Evolutionary conservation across 2,888 invertebrate genomes (phyloP).

Genomic region (Harpalus rufipes): DNA sequence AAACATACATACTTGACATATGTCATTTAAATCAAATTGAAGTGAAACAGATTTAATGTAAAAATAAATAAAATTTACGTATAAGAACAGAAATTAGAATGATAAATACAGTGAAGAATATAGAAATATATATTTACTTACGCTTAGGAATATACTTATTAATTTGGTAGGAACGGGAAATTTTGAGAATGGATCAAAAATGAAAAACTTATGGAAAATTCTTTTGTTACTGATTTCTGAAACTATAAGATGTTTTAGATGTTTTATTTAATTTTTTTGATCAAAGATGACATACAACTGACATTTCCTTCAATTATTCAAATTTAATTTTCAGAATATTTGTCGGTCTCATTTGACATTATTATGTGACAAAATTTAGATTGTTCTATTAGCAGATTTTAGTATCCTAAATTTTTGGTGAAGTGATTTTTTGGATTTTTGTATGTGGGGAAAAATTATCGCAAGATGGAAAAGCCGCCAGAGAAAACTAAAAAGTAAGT

Average conservation of each 20-base stretch:
- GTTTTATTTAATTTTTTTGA: conserved; percentile 44
- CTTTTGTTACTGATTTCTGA: conserved; percentile 22
- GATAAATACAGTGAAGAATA: neutral
- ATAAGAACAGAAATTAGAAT: too few species aligned
- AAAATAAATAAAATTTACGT: too few species aligned
- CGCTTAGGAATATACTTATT: conserved; percentile 34
- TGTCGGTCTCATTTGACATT: conserved; percentile 5
- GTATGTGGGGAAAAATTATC: neutral
- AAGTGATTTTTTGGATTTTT: conserved; percentile 9
- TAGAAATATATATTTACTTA: conserved; percentile 17
- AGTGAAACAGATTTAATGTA: too few species aligned
- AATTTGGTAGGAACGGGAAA: conserved; percentile 41
- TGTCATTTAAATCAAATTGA: too few species aligned
- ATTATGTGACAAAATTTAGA: conserved; percentile 42
- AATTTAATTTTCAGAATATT: conserved; percentile 4
- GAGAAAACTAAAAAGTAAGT: neutral
- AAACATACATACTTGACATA: too few species aligned
- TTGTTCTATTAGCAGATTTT: neutral
- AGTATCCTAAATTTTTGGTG: conserved; percentile 8
- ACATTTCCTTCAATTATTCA: neutral
- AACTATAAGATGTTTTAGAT: conserved; percentile 22
- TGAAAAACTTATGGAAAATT: conserved; percentile 6
- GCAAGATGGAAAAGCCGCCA: neutral
- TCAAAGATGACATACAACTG: neutral
- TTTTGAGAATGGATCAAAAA: conserved; percentile 30